A percentile compares a stretch with the other conserved stretches of the same genome.
Evolutionary conservation across 1,140 invertebrate species (phyloP).

Genomic region (Lepidurus arcticus): DNA sequence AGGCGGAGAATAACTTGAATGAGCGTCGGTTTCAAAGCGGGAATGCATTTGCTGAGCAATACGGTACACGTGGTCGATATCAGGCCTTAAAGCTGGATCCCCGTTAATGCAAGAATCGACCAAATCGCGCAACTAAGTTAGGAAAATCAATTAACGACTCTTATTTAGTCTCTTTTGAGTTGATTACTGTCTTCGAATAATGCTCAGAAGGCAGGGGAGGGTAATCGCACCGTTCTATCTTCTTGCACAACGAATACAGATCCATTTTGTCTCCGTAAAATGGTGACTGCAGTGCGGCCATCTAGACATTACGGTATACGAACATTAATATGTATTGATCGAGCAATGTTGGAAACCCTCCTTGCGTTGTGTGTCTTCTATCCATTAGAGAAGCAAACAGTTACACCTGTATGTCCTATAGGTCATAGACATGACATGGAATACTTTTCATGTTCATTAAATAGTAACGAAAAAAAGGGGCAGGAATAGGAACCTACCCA

Average conservation of each 20-base stretch:
- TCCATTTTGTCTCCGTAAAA: constrained; percentile 66
- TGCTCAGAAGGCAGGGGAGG: constrained; percentile 58
- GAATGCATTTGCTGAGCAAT: constrained; percentile 43
- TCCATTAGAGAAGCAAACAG: background rate
- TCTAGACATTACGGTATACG: constrained; percentile 42
- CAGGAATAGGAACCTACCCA: too few relatives aligned
- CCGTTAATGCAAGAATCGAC: constrained; percentile 55
- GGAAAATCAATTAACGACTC: constrained; percentile 37
- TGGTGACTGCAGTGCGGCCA: constrained; percentile 64
- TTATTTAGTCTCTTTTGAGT: constrained; percentile 16
- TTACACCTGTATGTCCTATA: too few relatives aligned
- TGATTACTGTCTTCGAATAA: constrained; percentile 55
- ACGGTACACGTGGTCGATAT: constrained; percentile 50
- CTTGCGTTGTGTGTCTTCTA: background rate
- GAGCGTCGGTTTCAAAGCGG: background rate
- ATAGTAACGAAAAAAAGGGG: too few relatives aligned
- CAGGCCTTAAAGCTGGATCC: constrained; percentile 54
- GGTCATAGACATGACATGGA: too few relatives aligned
- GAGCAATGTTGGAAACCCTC: background rate
- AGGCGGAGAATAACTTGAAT: background rate
- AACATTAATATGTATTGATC: background rate
- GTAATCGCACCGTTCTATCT: constrained; percentile 63
- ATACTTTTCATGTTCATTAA: too few relatives aligned
- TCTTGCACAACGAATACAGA: constrained; percentile 59
- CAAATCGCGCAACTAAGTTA: constrained; percentile 50